Conservation (phyloP, 1,140 invertebrate genomes). For the Saccostrea cuccullata region DNA sequence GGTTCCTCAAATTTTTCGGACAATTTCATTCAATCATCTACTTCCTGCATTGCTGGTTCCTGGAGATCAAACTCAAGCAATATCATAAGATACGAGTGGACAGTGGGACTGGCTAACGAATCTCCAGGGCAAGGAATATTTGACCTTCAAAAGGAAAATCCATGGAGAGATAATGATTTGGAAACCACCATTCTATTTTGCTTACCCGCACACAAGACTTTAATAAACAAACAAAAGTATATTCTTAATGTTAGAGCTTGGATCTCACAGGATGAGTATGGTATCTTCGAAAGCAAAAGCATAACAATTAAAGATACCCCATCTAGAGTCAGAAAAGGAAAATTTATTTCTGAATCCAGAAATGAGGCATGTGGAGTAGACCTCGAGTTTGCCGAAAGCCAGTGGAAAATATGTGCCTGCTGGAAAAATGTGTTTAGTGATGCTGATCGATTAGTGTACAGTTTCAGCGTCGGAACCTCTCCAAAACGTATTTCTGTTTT, state of each 20-base stretch:
- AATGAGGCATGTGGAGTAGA: background rate
- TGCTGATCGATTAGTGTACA: background rate
- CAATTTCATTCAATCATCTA: background rate
- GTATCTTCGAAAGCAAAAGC: background rate
- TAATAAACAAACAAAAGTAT: background rate
- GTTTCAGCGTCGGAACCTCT: background rate
- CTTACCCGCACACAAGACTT: background rate
- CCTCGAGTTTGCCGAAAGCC: background rate
- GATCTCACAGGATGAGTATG: background rate
- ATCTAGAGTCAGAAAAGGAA: background rate
- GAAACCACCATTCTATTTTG: conserved; percentile 8
- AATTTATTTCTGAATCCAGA: background rate
- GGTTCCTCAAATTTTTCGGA: background rate
- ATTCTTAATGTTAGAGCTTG: background rate
- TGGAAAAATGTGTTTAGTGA: conserved; percentile 12
- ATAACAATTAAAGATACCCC: background rate
- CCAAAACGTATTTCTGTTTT: background rate
- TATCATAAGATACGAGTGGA: conserved; percentile 9
- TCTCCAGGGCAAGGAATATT: background rate
- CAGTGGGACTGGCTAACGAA: background rate
- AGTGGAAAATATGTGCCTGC: background rate
- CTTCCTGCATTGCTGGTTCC: background rate
- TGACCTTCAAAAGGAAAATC: background rate
- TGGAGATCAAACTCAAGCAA: background rate
- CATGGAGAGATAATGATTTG: background rate